Evolutionary conservation across 2,797 vertebrate species (phyloP).

Genomic region (Hemitrygon akajei): DNA sequence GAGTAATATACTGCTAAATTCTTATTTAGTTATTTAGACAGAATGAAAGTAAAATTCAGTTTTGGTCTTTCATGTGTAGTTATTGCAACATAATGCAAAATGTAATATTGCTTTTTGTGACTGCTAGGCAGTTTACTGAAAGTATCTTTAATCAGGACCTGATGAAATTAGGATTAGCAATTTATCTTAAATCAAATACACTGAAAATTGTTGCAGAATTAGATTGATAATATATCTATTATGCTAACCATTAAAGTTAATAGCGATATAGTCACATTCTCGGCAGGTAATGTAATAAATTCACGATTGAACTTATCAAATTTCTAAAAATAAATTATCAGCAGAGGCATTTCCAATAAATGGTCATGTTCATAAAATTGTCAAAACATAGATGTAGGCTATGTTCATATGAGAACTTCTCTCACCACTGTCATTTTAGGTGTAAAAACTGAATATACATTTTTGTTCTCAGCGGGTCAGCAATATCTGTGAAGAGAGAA

Average conservation of each 20-base stretch:
- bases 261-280: no score
- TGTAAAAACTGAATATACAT: no score
- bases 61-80: not conserved
- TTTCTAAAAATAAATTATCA: not conserved
- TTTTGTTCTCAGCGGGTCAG: no score
- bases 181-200: no score
- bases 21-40: not conserved
- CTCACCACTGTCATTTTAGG: no score
- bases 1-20: no score
- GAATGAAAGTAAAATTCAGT: not conserved
- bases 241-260: no score
- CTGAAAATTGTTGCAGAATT: no score
- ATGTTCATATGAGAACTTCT: not conserved
- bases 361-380: not conserved
- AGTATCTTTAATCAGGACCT: not conserved
- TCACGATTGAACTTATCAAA: not conserved
- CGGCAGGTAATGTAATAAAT: no score
- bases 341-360: not conserved
- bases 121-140: not conserved
- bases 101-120: not conserved
- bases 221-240: no score
- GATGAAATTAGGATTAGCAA: not conserved
- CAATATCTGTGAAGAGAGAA: no score
- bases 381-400: not conserved
- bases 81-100: not conserved